Base-by-base conservation (phyloP, 2,797 vertebrate species). In the Pygocentrus nattereri region DNA sequence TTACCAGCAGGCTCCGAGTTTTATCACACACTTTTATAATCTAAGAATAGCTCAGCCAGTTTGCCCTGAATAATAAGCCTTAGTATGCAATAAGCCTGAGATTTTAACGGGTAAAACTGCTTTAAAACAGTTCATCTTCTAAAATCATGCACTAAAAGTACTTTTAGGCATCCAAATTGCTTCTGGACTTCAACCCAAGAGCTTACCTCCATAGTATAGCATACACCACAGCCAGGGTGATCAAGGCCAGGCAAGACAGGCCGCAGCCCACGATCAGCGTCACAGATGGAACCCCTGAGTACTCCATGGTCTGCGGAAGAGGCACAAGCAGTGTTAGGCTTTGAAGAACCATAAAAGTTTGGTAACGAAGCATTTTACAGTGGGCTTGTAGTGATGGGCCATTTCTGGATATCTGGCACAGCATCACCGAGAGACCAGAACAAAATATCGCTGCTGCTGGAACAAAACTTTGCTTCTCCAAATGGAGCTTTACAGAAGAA, bases 241-340 rank as follows among this genome's bases (percentile, higher is more conserved):
- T 94, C 96, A 99, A 95, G 91, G 98, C 96, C 87, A 99, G 94
- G 89, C 98, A 99, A 70, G 98, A 99, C 86, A 99, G 96, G 92
- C 98, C 98, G 91, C 98, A 99, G 95, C 98, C 98, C 90, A 99
- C 95, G 93, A 99, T 98, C 92, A 99, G 92, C 89, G 98, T 99
- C 92, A 99, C 97, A 92, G 97, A 99, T 89, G 98, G 98, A 92
- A 97, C 94, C 90, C 97, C 97, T 94, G 97, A 96, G 94, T 97
- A 97, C 93, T 97, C 96, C 98, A 99, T 99, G 95, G 94, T 96
- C 98, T 99, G 95, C 87, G 93, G 91, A 91, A 80, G 86, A 91
- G 87, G 92, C 76, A 76, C 82, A 91, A 64, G 59, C 59, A 31
- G 70, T 56, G 41, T 58, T 52, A 76, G 52, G 69, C 70, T 71